These are phyloP conservation scores for Gymnobelideus leadbeateri DNA, from an alignment of 2,113 vertebrate species.

Conservation along the genomic window DNA sequence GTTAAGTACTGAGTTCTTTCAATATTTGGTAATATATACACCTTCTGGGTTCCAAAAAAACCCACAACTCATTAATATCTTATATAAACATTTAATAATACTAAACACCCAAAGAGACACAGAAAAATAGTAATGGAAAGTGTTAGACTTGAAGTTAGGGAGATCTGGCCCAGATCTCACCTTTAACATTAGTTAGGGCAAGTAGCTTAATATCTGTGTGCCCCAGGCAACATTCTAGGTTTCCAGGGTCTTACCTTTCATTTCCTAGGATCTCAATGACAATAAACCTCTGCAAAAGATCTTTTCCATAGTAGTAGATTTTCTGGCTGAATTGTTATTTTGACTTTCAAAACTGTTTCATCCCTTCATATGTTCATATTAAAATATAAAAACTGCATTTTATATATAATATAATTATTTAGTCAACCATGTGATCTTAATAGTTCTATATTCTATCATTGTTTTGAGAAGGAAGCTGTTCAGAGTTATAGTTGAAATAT, in stretches of 20 bases:
- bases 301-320: neutral
- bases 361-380: neutral
- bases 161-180: neutral
- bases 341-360: neutral
- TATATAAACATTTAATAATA: constrained; percentile 38
- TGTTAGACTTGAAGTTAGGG: neutral
- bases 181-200: neutral
- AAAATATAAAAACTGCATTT: neutral
- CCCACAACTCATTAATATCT: constrained; percentile 22
- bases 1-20: constrained; percentile 63
- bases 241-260: neutral
- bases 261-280: too few species aligned
- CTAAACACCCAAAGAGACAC: constrained; percentile 53
- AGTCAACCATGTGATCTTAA: neutral
- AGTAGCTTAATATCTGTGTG: neutral
- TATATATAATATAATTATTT: neutral
- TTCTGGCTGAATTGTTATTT: neutral
- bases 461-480: neutral
- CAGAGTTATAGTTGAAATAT: neutral
- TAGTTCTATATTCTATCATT: neutral
- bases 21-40: constrained; percentile 52
- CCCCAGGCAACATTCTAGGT: neutral
- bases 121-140: neutral
- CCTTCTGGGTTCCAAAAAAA: constrained; percentile 53
- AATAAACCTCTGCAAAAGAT: neutral